These are phyloP conservation scores for Lasioglossum malachurum DNA, from an alignment of 2,888 invertebrate genomes.

Conservation along the genomic window DNA sequence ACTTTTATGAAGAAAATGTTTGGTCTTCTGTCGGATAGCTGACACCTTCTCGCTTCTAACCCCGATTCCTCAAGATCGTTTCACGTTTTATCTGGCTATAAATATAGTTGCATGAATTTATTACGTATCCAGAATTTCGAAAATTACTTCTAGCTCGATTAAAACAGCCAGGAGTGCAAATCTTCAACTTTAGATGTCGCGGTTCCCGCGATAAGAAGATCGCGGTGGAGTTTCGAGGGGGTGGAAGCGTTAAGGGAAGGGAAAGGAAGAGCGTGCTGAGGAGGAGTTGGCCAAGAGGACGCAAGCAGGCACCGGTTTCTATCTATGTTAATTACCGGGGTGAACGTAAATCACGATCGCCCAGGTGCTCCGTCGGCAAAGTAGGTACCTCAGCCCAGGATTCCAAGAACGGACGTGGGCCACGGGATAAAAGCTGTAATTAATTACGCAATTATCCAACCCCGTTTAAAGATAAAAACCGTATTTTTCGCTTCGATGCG, in stretches of 20 bases:
- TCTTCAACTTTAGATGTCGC: conserved; percentile 61
- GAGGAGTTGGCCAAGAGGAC: conserved; percentile 22
- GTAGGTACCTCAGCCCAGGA: conserved; percentile 60
- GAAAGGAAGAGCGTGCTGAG: conserved; percentile 7
- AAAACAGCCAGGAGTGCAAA: conserved; percentile 49
- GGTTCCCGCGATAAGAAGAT: conserved; percentile 62
- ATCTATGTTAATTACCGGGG: conserved; percentile 79
- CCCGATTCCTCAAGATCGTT: not conserved
- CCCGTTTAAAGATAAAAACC: conserved; percentile 76
- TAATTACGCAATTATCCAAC: conserved; percentile 82
- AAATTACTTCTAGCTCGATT: conserved; percentile 45
- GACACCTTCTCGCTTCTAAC: not conserved
- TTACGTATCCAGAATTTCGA: conserved; percentile 36
- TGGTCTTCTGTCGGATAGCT: not conserved
- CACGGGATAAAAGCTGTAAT: conserved; percentile 79
- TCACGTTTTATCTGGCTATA: not conserved
- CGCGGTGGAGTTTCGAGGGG: conserved; percentile 15
- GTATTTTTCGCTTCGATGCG: conserved; percentile 79
- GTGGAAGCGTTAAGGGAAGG: not conserved
- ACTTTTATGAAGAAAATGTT: not conserved
- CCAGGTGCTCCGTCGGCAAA: conserved; percentile 72
- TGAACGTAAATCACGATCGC: conserved; percentile 76
- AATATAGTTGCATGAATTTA: conserved; percentile 30
- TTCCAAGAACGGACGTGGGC: conserved; percentile 61
- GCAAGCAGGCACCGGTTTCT: conserved; percentile 62